Evolutionary conservation across 1,140 invertebrate genomes (phyloP), one percentile per base, ranked within the genome.

Genomic region (Hycleus phaleratus): DNA sequence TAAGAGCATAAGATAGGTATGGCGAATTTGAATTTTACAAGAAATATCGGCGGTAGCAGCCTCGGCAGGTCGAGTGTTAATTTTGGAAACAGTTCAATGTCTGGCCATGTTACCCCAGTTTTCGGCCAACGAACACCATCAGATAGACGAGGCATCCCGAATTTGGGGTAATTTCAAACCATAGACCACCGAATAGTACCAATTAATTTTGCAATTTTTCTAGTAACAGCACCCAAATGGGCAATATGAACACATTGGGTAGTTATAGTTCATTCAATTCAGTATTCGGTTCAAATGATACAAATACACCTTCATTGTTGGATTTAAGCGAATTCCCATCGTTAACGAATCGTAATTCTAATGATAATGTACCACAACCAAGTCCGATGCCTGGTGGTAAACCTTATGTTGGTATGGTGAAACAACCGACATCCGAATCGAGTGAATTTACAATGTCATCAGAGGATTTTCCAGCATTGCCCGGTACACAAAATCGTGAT

Each of bases 391-490:
- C 88, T 56, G 88, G 88, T 68, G 88, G 87, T 75, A 90, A 91
- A 80, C 88, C 90, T 74, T 93, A 93, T 80, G 91, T 95, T 75
- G 93, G 93, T 69, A 95, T 95, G 90, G 93, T 97, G 61, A 96
- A 96, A 77, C 91, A 94, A 74, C 91, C 91, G 58, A 89, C 88
- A 68, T 85, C 88, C 32, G 91, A 95, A 75, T 82, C 91, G 64
- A 92, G 86, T 68, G 95, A 97, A 77, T 98, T 98, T 78, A 93
- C 91, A 63, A 97, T 98, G 85, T 95, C 93, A 65, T 92, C 88
- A 63, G 96, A 99, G 80, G 97, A 99, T 77, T 99, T 99, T 79
- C 96, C 96, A 62, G 96, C 97, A 71, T 81, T 99, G 75, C 97
- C 86, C 58, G 86, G 68, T 18, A 72, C 72, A 24, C 73, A 88